These are phyloP conservation scores for Amphiduros pacificus DNA, from an alignment of 2,888 invertebrate species.

Conservation along the genomic window DNA sequence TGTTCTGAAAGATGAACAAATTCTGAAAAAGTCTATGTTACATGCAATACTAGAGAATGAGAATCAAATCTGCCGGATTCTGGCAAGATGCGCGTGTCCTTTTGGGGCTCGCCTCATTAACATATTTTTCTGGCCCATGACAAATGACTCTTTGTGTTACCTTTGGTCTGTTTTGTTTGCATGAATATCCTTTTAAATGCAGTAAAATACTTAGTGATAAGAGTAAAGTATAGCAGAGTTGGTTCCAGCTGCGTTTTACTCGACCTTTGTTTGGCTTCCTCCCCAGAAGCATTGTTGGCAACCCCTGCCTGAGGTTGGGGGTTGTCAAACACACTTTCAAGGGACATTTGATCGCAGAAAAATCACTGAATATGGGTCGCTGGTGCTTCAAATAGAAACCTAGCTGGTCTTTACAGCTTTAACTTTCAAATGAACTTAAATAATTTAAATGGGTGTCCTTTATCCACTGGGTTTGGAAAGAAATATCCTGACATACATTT, in stretches of 20 bases:
- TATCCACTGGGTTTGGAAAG: conserved; percentile 23
- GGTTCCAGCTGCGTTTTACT: conserved; percentile 31
- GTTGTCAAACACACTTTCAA: conserved; percentile 44
- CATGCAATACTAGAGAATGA: too few species aligned
- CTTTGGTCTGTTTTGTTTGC: conserved; percentile 16
- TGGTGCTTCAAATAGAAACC: conserved; percentile 16
- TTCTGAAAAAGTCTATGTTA: too few species aligned
- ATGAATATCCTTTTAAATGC: conserved; percentile 17
- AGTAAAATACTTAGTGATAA: conserved; percentile 22
- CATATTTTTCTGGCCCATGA: neutral
- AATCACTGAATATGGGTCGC: conserved; percentile 15
- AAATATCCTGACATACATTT: conserved; percentile 16
- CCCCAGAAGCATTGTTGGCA: conserved; percentile 34
- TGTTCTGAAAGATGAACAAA: too few species aligned
- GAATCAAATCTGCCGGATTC: too few species aligned
- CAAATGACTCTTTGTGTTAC: conserved; percentile 5
- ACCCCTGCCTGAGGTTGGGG: conserved; percentile 30
- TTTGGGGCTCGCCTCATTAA: too few species aligned
- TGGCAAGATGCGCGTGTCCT: too few species aligned
- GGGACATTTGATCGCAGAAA: conserved; percentile 36
- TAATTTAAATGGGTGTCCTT: conserved; percentile 21
- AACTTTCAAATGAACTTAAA: conserved; percentile 23
- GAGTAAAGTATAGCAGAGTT: conserved; percentile 20
- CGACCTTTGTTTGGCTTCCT: conserved; percentile 43
- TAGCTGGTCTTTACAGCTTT: conserved; percentile 24